Base-by-base conservation (phyloP, 2,888 invertebrate species). In the Lasius fuliginosus region DNA sequence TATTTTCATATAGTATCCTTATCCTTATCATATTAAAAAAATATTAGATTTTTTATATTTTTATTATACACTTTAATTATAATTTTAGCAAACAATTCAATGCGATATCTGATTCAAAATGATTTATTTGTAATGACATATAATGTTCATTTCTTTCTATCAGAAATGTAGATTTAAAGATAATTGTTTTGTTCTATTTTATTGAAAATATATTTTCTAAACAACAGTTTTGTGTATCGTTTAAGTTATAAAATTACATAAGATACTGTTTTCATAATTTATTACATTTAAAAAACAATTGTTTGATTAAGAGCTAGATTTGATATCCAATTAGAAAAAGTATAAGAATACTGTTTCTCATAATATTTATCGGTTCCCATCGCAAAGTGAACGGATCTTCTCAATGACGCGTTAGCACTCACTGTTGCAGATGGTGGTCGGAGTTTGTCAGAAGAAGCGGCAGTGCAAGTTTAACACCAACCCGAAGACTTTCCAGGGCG, bases 391-490 rank as follows among this genome's bases (percentile, higher is more conserved):
- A 92, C 95, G 95, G 95, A 94, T 93, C 94, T 94, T 95, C 95
- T 95, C 94, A 95, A 95, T 95, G 95, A 95, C 95, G 95, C 92
- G 93, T 90, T 96, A 98, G 98, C 98, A 98, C 96, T 97, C 98
- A 92, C 96, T 98, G 96, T 97, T 99, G 95, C 98, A 99, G 98
- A 98, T 98, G 81, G 98, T 99, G 92, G 98, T 99, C 90, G 98
- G 98, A 93, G 97, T 98, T 74, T 99, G 99, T 95, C 98, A 99
- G 95, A 98, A 99, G 96, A 98, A 98, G 95, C 96, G 98, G 65
- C 97, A 97, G 94, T 99, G 99, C 96, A 98, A 98, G 94, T 97
- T 99, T 95, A 97, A 97, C 94, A 98, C 98, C 77, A 97, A 97
- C 92, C 97, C 98, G n/a, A 97, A 97, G 94, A 97, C 98, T 69